Conservation (phyloP, 2,797 vertebrate species). For the Remorina albescens region DNA sequence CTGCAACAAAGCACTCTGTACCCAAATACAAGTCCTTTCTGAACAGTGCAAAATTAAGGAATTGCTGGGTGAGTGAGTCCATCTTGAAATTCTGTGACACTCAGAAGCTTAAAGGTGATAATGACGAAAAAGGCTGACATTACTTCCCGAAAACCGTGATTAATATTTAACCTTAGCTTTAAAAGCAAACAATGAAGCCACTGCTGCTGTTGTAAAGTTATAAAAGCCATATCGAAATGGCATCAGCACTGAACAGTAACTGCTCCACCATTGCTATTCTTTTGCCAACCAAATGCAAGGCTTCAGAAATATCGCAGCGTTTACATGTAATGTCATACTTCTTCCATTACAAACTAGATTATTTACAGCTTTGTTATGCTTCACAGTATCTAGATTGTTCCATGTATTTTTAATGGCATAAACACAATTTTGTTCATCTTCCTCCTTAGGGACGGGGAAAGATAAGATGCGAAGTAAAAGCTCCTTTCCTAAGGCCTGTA, state of each 20-base stretch:
- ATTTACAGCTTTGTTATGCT: constrained; percentile 15
- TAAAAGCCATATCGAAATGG: neutral
- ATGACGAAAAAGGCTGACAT: neutral
- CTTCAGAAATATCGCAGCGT: constrained; percentile 13
- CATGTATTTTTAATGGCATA: constrained; percentile 16
- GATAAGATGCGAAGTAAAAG: constrained; percentile 82
- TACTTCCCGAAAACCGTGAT: neutral
- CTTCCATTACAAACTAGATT: constrained; percentile 13
- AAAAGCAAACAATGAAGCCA: neutral
- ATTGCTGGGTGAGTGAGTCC: constrained; percentile 86
- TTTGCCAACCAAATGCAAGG: neutral
- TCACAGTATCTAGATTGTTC: constrained; percentile 22
- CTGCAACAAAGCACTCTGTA: constrained; percentile 79
- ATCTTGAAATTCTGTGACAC: neutral
- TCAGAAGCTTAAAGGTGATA: neutral
- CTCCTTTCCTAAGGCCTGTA: constrained; percentile 49
- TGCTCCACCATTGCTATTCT: constrained; percentile 3
- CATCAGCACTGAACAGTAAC: neutral
- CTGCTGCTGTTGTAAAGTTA: too few species aligned
- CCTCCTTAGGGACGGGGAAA: constrained; percentile 82
- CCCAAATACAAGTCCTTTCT: constrained; percentile 80
- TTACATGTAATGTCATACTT: constrained; percentile 10
- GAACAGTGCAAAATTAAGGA: constrained; percentile 85
- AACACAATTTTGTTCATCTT: constrained; percentile 31
- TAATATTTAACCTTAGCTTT: neutral